These are phyloP conservation scores for Rhynchonycteris naso DNA, from an alignment of 2,797 vertebrate genomes.

Conservation along the genomic window DNA sequence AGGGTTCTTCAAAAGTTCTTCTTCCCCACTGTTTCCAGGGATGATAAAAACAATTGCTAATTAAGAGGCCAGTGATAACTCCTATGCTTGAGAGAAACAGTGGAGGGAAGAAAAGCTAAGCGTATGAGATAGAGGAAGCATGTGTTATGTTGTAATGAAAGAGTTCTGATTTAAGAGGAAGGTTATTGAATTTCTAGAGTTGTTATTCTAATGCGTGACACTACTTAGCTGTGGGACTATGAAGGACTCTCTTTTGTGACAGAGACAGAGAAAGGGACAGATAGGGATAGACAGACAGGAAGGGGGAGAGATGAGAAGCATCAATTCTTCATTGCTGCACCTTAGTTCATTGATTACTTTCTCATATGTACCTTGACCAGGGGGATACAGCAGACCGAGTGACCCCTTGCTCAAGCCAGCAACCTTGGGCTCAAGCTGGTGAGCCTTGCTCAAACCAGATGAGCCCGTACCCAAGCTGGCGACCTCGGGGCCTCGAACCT, in stretches of 20 bases:
- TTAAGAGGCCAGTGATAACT: not conserved
- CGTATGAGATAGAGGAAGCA: not conserved
- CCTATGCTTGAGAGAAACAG: not conserved
- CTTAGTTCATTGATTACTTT: too few relatives aligned
- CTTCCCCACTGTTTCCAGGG: not conserved
- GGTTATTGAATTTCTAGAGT: constrained; percentile 44
- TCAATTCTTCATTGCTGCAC: too few relatives aligned
- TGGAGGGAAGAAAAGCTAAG: not conserved
- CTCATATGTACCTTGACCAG: too few relatives aligned
- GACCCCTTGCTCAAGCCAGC: too few relatives aligned
- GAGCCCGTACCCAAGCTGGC: too few relatives aligned
- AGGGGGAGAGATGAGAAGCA: too few relatives aligned
- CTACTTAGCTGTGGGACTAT: constrained; percentile 42
- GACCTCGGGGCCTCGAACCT: too few relatives aligned
- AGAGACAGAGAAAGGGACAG: too few relatives aligned
- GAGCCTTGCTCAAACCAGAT: too few relatives aligned
- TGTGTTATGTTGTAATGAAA: not conserved
- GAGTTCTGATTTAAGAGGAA: not conserved
- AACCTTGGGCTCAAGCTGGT: too few relatives aligned
- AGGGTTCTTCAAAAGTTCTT: constrained; percentile 30
- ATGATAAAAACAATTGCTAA: not conserved
- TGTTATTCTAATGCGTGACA: constrained; percentile 46
- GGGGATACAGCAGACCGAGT: too few relatives aligned
- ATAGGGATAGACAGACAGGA: too few relatives aligned
- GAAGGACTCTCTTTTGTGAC: not conserved